Evolutionary conservation across 2,888 invertebrate species (phyloP).

Genomic region (Drosophila picticornis): DNA sequence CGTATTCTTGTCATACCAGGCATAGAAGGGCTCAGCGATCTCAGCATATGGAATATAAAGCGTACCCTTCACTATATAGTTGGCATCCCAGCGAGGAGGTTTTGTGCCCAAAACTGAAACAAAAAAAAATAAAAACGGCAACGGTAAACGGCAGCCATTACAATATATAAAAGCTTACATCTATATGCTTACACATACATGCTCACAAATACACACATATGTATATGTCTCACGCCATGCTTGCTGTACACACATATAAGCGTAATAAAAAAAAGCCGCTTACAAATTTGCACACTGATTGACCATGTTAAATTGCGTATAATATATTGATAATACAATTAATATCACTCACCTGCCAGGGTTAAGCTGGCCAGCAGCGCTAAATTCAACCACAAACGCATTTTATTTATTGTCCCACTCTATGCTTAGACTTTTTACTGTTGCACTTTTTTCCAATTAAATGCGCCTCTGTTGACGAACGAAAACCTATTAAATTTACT

Average conservation of each 20-base stretch:
- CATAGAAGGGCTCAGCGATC: conserved; percentile 95
- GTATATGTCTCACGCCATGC: conserved; percentile 44
- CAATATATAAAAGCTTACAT: not conserved
- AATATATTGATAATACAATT: not conserved
- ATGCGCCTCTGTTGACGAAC: conserved; percentile 16
- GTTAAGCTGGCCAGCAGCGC: conserved; percentile 53
- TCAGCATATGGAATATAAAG: conserved; percentile 97
- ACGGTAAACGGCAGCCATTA: conserved; percentile 48
- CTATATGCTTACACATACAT: not conserved
- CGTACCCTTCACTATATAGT: conserved; percentile 91
- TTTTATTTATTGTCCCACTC: conserved; percentile 18
- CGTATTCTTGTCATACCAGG: conserved; percentile 92
- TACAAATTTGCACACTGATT: conserved; percentile 5
- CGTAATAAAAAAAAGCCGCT: conserved; percentile 38
- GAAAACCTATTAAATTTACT: conserved; percentile 27
- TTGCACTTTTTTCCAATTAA: not conserved
- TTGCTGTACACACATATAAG: conserved; percentile 17
- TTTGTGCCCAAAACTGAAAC: conserved; percentile 79
- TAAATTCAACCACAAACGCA: conserved; percentile 56
- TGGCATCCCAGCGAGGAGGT: conserved; percentile 89
- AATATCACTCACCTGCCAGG: conserved; percentile 57
- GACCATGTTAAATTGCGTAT: conserved; percentile 17
- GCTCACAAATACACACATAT: not conserved
- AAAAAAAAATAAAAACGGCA: conserved; percentile 5
- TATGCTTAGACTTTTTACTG: not conserved